Evolutionary conservation across 2,113 vertebrate genomes (phyloP).

Genomic region (Crotalus tigris): DNA sequence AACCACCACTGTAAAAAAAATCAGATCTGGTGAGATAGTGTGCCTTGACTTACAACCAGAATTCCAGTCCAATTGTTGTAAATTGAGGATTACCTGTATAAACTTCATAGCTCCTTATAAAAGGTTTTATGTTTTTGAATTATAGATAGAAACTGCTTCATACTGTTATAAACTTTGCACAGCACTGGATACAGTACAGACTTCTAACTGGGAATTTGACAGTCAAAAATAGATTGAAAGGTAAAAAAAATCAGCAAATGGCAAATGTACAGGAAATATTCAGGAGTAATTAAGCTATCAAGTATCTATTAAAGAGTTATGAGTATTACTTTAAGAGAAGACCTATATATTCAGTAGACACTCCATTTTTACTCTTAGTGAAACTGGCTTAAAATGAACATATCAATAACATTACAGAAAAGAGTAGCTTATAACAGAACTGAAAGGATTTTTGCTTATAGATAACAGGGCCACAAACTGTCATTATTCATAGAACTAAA

Average conservation of each 20-base stretch:
- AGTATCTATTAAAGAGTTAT: slow-evolving; percentile 59
- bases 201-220: slow-evolving; percentile 41
- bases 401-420: not conserved
- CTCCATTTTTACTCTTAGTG: slow-evolving; percentile 11
- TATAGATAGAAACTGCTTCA: slow-evolving; percentile 52
- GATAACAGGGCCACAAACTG: slow-evolving; percentile 20
- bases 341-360: slow-evolving; percentile 4
- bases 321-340: slow-evolving; percentile 52
- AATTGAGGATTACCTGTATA: not conserved
- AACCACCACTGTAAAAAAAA: not conserved
- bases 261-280: slow-evolving; percentile 48
- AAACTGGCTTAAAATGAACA: not conserved
- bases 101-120: slow-evolving; percentile 44
- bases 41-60: not conserved
- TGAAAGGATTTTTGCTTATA: not conserved
- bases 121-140: slow-evolving; percentile 53
- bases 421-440: not conserved
- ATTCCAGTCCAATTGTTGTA: not conserved
- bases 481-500: slow-evolving; percentile 54
- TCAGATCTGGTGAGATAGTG: not conserved
- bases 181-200: slow-evolving; percentile 57
- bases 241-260: slow-evolving; percentile 38
- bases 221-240: slow-evolving; percentile 29
- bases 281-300: slow-evolving; percentile 40
- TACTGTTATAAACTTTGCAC: slow-evolving; percentile 55